phyloP scores from a whole-genome alignment of 2,888 invertebrate genomes.

The Spicauda simplicius region DNA sequence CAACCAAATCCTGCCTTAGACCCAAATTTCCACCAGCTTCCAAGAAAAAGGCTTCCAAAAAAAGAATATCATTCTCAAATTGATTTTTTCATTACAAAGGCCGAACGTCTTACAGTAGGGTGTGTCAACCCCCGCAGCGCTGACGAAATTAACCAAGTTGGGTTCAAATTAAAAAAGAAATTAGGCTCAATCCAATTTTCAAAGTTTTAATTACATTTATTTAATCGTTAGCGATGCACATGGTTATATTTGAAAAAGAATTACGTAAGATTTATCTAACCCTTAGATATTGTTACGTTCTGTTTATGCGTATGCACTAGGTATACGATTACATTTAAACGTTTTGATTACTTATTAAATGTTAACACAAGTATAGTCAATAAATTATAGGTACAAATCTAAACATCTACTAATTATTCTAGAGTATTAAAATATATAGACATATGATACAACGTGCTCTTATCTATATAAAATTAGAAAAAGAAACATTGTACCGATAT shows the following conservation, averaged over 20 bases:
- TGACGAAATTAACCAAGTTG: conserved; percentile 75
- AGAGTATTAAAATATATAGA: no score
- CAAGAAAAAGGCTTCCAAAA: neutral
- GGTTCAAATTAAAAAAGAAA: conserved; percentile 83
- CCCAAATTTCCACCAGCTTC: neutral
- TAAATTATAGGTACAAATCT: no score
- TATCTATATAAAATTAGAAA: no score
- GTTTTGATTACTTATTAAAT: no score
- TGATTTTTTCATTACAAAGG: conserved; percentile 65
- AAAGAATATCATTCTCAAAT: conserved; percentile 20
- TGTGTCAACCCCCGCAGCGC: conserved; percentile 78
- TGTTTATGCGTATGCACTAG: no score
- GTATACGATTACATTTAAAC: no score
- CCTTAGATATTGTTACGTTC: no score
- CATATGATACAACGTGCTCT: no score
- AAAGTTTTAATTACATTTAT: conserved; percentile 85
- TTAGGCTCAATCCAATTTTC: conserved; percentile 76
- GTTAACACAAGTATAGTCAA: no score
- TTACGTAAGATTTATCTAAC: neutral
- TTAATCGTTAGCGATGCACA: conserved; percentile 53
- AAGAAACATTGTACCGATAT: no score
- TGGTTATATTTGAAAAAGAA: conserved; percentile 3
- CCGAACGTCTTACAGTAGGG: conserved; percentile 65
- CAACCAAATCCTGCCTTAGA: neutral
- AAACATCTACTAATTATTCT: no score